phyloP scores from a whole-genome alignment of 64 coral and sea anemone genomes.

The Anthopleura sola region DNA sequence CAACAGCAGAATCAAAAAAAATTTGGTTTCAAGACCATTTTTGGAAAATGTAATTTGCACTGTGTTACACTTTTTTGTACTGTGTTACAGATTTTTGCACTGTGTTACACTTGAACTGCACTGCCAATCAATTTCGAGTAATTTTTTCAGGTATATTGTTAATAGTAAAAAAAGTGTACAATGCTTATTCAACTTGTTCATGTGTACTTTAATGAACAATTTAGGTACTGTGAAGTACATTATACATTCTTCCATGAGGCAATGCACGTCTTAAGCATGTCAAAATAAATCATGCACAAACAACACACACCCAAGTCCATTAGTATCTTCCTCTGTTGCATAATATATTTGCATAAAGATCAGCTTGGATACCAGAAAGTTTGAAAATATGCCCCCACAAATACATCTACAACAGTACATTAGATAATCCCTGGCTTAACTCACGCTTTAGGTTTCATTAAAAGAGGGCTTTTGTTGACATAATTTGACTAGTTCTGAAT shows the following conservation, averaged over 20 bases:
- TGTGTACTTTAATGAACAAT: too few species aligned
- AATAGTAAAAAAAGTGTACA: too few species aligned
- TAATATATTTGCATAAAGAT: background rate
- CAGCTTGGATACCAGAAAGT: background rate
- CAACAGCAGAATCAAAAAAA: too few species aligned
- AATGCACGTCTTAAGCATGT: background rate
- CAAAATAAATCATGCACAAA: background rate
- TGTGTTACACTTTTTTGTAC: too few species aligned
- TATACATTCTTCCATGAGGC: background rate
- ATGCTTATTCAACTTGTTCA: too few species aligned
- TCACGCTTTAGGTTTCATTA: conserved; percentile 1
- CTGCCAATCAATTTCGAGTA: too few species aligned
- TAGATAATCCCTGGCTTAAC: conserved; percentile 12
- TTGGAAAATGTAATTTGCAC: too few species aligned
- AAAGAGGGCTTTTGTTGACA: background rate
- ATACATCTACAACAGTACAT: background rate
- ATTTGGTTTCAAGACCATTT: too few species aligned
- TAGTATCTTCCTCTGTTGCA: background rate
- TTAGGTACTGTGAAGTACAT: background rate
- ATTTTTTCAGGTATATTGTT: too few species aligned
- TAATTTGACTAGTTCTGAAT: background rate
- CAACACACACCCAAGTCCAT: background rate
- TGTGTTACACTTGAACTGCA: too few species aligned
- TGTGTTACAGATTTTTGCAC: too few species aligned
- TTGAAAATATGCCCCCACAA: background rate